Conservation (phyloP, 2,888 invertebrate genomes). For the Fissipunctia ypsillon region DNA sequence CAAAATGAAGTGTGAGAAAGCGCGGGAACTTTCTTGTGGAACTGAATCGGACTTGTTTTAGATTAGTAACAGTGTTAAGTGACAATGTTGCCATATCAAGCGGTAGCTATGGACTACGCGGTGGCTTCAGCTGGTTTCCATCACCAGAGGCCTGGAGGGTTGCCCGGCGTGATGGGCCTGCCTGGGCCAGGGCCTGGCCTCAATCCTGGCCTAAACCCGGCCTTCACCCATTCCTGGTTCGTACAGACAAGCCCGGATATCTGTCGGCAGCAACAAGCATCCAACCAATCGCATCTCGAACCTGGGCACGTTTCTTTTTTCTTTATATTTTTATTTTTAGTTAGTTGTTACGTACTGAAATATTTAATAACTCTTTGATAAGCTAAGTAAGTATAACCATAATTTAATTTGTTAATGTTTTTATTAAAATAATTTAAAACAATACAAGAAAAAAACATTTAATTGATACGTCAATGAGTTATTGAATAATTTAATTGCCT, state of each 20-base stretch:
- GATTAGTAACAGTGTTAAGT: constrained; percentile 73
- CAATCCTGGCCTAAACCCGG: constrained; percentile 91
- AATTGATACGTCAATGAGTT: constrained; percentile 38
- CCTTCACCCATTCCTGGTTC: constrained; percentile 98
- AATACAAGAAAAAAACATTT: not conserved
- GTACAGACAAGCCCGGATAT: constrained; percentile 97
- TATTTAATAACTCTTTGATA: constrained; percentile 69
- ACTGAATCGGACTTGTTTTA: constrained; percentile 73
- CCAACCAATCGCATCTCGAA: constrained; percentile 95
- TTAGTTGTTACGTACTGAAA: constrained; percentile 71
- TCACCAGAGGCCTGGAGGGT: constrained; percentile 89
- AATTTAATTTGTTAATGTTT: not conserved
- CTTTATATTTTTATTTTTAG: constrained; percentile 87
- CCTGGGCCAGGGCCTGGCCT: constrained; percentile 88
- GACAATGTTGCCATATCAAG: constrained; percentile 96
- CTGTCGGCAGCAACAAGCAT: constrained; percentile 95
- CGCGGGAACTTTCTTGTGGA: constrained; percentile 75
- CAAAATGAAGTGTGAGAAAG: constrained; percentile 75
- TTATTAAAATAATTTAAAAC: not conserved
- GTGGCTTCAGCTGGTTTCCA: constrained; percentile 90
- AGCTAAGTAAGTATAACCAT: not conserved
- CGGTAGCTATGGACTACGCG: constrained; percentile 96
- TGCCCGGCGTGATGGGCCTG: constrained; percentile 91
- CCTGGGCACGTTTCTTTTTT: constrained; percentile 96
- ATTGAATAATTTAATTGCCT: constrained; percentile 64